phyloP scores from a whole-genome alignment of 2,888 invertebrate species.

The Habroteleia sp. region DNA sequence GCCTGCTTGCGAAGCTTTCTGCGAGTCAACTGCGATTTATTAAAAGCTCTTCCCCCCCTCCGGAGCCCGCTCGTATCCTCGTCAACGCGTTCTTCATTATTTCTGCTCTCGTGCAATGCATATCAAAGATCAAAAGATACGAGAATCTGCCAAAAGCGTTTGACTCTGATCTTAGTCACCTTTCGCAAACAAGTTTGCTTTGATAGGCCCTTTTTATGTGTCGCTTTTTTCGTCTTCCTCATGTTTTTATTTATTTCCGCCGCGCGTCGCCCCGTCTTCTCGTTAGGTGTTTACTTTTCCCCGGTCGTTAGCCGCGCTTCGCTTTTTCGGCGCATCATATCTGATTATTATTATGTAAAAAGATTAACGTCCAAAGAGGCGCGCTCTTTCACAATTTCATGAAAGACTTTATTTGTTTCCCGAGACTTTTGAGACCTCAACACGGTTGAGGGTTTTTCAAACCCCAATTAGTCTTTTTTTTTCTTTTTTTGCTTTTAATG shows the following conservation, averaged over 20 bases:
- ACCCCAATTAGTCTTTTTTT: too few species aligned
- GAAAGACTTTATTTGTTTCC: too few species aligned
- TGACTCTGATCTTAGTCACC: slow-evolving; percentile 54
- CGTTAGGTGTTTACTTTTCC: slow-evolving; percentile 10
- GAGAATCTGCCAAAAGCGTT: slow-evolving; percentile 56
- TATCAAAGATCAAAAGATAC: slow-evolving; percentile 57
- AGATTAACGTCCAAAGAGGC: too few species aligned
- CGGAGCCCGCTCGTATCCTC: too few species aligned
- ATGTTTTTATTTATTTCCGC: slow-evolving; percentile 11
- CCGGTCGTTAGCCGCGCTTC: too few species aligned
- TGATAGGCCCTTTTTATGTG: slow-evolving; percentile 35
- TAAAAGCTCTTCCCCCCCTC: slow-evolving; percentile 31
- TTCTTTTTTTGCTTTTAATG: too few species aligned
- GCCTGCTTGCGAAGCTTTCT: slow-evolving; percentile 53
- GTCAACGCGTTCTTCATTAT: slow-evolving; percentile 49
- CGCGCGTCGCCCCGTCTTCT: not conserved
- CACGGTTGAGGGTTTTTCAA: too few species aligned
- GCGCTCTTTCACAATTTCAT: too few species aligned
- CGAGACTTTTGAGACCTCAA: too few species aligned
- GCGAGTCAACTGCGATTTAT: slow-evolving; percentile 61
- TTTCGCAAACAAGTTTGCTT: slow-evolving; percentile 51
- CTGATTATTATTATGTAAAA: too few species aligned
- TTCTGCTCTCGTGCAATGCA: slow-evolving; percentile 32
- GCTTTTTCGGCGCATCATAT: too few species aligned
- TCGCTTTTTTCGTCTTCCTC: slow-evolving; percentile 4